Base-by-base conservation (phyloP, 2,113 vertebrate genomes). In the Lutjanus erythropterus region DNA sequence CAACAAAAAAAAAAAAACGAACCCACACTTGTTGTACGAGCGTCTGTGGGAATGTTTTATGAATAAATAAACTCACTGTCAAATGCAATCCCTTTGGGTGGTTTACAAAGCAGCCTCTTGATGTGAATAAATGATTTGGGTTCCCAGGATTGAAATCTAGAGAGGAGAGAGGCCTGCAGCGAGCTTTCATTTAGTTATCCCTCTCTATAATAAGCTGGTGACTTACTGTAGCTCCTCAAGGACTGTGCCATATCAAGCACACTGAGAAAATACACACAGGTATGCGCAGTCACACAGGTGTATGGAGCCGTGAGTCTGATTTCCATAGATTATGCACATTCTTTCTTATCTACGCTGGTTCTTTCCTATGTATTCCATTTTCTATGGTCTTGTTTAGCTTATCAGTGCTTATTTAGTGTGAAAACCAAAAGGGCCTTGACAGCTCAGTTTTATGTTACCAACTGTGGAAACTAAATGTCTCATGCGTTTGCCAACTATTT, bases 51-150 rank as follows among this genome's bases (percentile, higher is more conserved):
- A 86, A 87, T 72, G 70, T 65, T 70, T 74, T 82, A 78, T 84
- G 62, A 90, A 85, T 91, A 84, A 88, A 90, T 88, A 90, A 86
- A 80, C 64, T 78, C 33, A 46, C 66, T 82, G 86, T 91, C 86
- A 91, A 74, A 87, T 74, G 41, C 66, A 79, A 46, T 86, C 64
- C 83, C 85, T 87, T 71, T 82, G 80, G 86, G 81, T 75, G 73
- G 44, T 91, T 92, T 87, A 81, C 70, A 86, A 79, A 86, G 82
- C 77, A 84, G 75, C 53, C 64, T 75, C 79, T 92, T 87, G 70
- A 91, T 92, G 86, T 84, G 87, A 78, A 92, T 83, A 88, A 86
- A 89, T 92, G 76, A 91, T 87, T 90, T 60, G 83, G 42, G 83
- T 84, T 90, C 83, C 80, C 74, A 62, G 62, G 87, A 84, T 69